Evolutionary conservation across 2,113 vertebrate genomes (phyloP), one percentile per base, ranked within the genome.

Genomic region (Talpa occidentalis): DNA sequence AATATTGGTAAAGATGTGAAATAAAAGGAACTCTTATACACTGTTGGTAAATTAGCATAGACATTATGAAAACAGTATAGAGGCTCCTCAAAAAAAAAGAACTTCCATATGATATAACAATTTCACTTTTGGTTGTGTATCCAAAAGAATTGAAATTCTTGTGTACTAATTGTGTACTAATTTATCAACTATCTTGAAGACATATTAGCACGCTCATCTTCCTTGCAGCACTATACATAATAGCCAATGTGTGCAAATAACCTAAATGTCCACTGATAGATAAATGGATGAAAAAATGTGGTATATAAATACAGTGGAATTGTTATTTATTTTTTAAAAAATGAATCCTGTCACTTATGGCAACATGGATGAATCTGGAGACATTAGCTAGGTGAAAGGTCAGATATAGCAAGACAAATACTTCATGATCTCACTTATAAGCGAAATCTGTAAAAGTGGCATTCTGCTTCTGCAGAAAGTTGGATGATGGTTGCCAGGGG

Each of bases 321-420:
- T 79, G 44, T 72, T 90, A 90, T 37, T 85, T 3, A 26, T 7
- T 15, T 35, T 85, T 85, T 44, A 54, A 72, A 89, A 82, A 52
- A 22, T 8, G 3, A 77, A 70, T 42, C 35, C 35, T 77, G 8
- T 69, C 10, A 78, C 84, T 84, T 76, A 62, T 74, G 77, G 81
- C 44, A 32, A 24, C 19, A 74, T 14, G 4, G 37, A 66, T 84
- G 37, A 56, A 92, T 17, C 22, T 56, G 17, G 15, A 56, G n/a
- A 76, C 47, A 67, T 44, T 64, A 49, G 64, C 28, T 40, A n/a
- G 37, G 17, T 76, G 32, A 93, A 76, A 72, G n/a, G 30, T 77
- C 76, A 89, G 40, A 89, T 24, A 67, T 35, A 83, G 40, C 76
- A 82, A 89, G 78, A 83, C 30, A 82, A 82, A 82, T 67, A 40